Evolutionary conservation across 2,113 vertebrate species (phyloP).

Genomic region (Puffinus mauretanicus): DNA sequence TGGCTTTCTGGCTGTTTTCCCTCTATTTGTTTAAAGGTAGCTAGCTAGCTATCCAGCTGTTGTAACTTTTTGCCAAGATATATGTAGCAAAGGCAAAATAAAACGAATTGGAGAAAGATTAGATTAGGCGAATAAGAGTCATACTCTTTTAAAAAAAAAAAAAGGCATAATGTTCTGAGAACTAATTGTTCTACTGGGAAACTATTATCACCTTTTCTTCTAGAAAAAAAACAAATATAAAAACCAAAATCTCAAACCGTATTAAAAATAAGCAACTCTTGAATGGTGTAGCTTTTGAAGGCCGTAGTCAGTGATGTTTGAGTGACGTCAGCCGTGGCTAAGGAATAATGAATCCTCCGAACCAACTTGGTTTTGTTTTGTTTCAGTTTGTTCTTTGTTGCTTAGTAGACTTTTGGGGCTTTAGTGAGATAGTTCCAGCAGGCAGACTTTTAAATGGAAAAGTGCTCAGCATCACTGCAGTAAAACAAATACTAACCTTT

Average conservation of each 20-base stretch:
- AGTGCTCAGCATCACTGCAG: background rate
- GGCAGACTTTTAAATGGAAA: background rate
- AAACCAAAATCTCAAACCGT: background rate
- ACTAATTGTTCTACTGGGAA: background rate
- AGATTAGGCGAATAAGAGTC: background rate
- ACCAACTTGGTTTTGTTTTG: background rate
- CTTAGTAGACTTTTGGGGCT: slow-evolving; percentile 9
- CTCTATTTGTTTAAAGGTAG: background rate
- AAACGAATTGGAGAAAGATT: background rate
- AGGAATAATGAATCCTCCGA: background rate
- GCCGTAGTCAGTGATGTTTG: background rate
- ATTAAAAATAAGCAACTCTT: background rate
- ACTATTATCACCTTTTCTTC: background rate
- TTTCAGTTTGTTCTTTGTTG: slow-evolving; percentile 47
- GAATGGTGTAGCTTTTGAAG: background rate
- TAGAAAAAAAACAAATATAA: background rate
- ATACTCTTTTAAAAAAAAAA: background rate
- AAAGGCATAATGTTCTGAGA: background rate
- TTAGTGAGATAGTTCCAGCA: background rate
- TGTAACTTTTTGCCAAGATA: background rate
- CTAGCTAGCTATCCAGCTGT: background rate
- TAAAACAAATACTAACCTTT: background rate
- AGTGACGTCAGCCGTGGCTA: background rate
- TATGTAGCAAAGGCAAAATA: background rate
- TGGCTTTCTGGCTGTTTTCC: background rate